phyloP scores from a whole-genome alignment of 1,140 invertebrate species.

The Papilio machaon region DNA sequence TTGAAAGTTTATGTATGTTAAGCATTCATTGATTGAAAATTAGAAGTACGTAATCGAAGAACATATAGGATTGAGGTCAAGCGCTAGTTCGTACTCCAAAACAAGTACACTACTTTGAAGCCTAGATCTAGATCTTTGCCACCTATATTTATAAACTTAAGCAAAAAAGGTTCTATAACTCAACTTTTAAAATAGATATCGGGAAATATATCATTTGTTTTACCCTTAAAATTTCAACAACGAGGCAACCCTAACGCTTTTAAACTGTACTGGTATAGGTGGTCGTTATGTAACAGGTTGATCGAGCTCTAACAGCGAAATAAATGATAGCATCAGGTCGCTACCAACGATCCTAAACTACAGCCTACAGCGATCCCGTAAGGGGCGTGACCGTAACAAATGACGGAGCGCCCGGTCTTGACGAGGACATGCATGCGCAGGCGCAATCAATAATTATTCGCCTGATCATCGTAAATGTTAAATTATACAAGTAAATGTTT shows the following conservation, averaged over 20 bases:
- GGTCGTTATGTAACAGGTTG: conserved; percentile 27
- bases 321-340: conserved; percentile 22
- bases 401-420: conserved; percentile 41
- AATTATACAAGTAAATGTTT: not conserved
- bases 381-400: conserved; percentile 34
- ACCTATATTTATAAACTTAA: too few relatives aligned
- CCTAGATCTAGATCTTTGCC: too few relatives aligned
- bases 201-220: too few relatives aligned
- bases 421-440: not conserved
- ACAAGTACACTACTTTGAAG: too few relatives aligned
- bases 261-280: conserved; percentile 28
- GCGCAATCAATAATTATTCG: not conserved
- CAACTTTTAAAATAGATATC: too few relatives aligned
- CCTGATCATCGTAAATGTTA: conserved; percentile 1
- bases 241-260: not conserved
- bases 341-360: conserved; percentile 7
- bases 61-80: too few relatives aligned
- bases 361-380: conserved; percentile 28
- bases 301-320: conserved; percentile 10
- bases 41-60: too few relatives aligned
- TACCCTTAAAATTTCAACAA: not conserved
- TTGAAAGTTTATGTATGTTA: too few relatives aligned
- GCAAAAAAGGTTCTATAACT: too few relatives aligned
- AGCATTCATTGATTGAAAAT: too few relatives aligned
- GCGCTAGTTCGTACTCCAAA: too few relatives aligned